These are phyloP conservation scores for Eristalinus sepulchralis DNA, from an alignment of 2,888 invertebrate genomes.

Conservation along the genomic window DNA sequence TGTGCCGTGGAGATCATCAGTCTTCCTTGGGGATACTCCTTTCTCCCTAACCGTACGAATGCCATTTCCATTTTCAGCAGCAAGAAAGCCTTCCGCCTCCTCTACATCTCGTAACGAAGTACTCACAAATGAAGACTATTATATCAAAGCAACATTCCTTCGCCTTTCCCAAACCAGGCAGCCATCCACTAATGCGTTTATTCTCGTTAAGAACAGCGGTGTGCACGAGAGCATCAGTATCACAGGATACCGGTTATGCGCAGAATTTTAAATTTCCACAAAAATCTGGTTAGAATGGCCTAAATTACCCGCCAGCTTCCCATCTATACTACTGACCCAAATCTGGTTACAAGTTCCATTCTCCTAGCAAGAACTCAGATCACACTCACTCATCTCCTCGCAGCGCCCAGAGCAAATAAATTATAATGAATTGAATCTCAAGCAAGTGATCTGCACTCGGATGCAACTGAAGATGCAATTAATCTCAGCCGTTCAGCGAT, in stretches of 20 bases:
- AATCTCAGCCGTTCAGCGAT: constrained; percentile 52
- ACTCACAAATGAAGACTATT: constrained; percentile 30
- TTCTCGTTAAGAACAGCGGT: constrained; percentile 15
- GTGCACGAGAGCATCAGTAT: constrained; percentile 20
- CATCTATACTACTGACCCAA: constrained; percentile 56
- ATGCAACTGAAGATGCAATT: constrained; percentile 60
- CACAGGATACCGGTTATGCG: constrained; percentile 53
- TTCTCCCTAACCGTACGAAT: neutral
- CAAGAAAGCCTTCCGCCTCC: constrained; percentile 19
- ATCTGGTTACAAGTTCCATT: constrained; percentile 36
- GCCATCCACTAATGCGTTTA: constrained; percentile 16
- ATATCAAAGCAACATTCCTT: constrained; percentile 53
- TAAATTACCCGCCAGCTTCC: constrained; percentile 43
- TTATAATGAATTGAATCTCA: constrained; percentile 66
- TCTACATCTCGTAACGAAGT: constrained; percentile 12
- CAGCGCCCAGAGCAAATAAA: constrained; percentile 54
- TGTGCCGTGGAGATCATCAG: too few species aligned
- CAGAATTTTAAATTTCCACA: constrained; percentile 26
- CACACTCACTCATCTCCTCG: constrained; percentile 51
- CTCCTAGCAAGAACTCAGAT: constrained; percentile 32
- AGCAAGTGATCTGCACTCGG: constrained; percentile 64
- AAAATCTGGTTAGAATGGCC: constrained; percentile 53
- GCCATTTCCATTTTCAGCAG: constrained; percentile 25
- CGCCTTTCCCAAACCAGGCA: constrained; percentile 12
- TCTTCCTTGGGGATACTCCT: neutral